A percentile compares a stretch with the other conserved stretches of the same genome.
These are phyloP conservation scores for Aviceda subcristata DNA, from an alignment of 2,113 vertebrate genomes.

Conservation along the genomic window DNA sequence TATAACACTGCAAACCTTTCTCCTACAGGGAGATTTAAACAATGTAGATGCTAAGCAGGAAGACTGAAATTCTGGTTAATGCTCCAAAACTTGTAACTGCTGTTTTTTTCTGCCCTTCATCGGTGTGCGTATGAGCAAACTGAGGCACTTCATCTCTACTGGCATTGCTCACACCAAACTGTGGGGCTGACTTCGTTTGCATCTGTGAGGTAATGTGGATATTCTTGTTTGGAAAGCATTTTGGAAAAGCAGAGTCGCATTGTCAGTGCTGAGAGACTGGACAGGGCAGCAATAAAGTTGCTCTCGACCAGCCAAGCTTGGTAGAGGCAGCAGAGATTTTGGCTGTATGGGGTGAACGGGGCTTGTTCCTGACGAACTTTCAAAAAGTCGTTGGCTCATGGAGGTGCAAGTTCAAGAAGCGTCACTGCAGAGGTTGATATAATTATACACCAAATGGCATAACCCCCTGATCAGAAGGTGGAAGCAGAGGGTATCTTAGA, in stretches of 20 bases:
- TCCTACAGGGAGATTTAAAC: background rate
- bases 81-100: background rate
- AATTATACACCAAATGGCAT: background rate
- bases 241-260: background rate
- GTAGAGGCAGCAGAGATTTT: background rate
- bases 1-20: background rate
- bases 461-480: background rate
- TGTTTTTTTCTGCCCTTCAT: background rate
- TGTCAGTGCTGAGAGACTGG: background rate
- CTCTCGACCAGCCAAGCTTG: background rate
- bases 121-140: background rate
- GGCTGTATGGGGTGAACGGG: background rate
- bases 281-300: background rate
- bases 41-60: background rate
- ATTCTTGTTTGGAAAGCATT: background rate
- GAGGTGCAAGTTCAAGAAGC: background rate
- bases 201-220: accelerated
- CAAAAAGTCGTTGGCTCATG: accelerated
- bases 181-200: background rate
- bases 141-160: background rate
- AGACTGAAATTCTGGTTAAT: background rate
- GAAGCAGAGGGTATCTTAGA: background rate
- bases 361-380: background rate
- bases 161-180: background rate
- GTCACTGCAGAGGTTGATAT: background rate